Base-by-base conservation (phyloP, 2,113 vertebrate genomes). In the Cyphomyrus plagiostoma region DNA sequence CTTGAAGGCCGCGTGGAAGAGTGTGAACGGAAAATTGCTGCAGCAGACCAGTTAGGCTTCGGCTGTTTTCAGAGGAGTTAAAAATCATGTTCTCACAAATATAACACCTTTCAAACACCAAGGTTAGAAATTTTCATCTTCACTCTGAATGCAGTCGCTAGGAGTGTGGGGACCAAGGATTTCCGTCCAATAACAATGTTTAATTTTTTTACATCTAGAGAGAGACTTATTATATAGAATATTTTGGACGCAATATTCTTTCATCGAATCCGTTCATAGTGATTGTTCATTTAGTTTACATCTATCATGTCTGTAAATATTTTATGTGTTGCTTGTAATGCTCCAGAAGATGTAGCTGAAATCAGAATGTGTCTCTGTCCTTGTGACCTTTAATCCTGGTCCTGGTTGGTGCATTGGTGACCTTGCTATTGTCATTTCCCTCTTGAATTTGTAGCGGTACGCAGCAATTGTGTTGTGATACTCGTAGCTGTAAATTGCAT, bases 381-480 rank as follows among this genome's bases (percentile, higher is more conserved):
- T 35, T 30, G 8, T 88, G 62, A 46, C n/a, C 46, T 88, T 66
- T 88, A 66, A 88, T 46, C 56, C 62, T 19, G 26, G 11, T 8
- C 21, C 49, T 80, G 66, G 48, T 42, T 70, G 56, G 88, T 88
- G 89, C 46, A 87, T 19, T 48, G 74, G 80, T 70, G 26, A 4
- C 86, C 50, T 50, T 88, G 85, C 88, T 90, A 89, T 89, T 70
- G 66, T 88, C 87, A 86, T 89, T 90, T 86, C 90, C 66, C 19
- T 58, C 70, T 89, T 90, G 88, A 56, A 42, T 86, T 39, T 87
- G 58, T 88, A 45, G 62, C 49, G 9, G 42, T 88, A 84, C 46
- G 15, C 48, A 0, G 21, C 48, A 52, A 15, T 58, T 77, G 53
- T 56, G 50, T 23, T 52, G 90, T 85, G 90, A 91, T 86, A 4